Conservation (phyloP, 2,113 vertebrate genomes). For the Oryzias melastigma region DNA sequence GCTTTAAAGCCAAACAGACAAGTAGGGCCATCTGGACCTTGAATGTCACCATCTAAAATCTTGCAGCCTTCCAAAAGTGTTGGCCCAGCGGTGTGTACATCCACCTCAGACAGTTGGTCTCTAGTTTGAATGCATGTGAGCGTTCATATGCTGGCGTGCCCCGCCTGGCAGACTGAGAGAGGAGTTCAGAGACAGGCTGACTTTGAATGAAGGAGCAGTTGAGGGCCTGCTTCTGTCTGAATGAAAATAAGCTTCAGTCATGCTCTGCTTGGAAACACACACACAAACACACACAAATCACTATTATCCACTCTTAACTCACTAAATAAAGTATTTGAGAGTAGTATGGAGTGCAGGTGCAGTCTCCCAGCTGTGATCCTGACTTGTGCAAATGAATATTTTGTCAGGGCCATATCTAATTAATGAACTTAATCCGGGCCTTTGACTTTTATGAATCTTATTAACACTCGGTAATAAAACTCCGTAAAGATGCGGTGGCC, state of each 20-base stretch:
- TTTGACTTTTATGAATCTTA: conserved; percentile 11
- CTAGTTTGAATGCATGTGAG: background rate
- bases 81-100: background rate
- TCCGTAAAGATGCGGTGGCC: conserved; percentile 1
- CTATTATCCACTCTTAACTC: no score
- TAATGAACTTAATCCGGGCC: conserved; percentile 11
- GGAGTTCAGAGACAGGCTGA: conserved; percentile 16
- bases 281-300: no score
- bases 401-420: background rate
- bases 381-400: conserved; percentile 4
- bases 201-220: conserved; percentile 36
- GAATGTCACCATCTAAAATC: no score
- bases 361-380: conserved; percentile 1
- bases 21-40: no score
- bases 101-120: background rate
- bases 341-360: background rate
- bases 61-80: no score
- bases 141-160: background rate
- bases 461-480: conserved; percentile 6
- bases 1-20: no score
- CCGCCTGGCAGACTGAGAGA: background rate
- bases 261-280: background rate
- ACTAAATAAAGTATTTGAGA: background rate
- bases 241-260: conserved; percentile 34
- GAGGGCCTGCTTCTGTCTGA: conserved; percentile 14